phyloP scores from a whole-genome alignment of 2,888 invertebrate species.

The Podotricha telesiphe region DNA sequence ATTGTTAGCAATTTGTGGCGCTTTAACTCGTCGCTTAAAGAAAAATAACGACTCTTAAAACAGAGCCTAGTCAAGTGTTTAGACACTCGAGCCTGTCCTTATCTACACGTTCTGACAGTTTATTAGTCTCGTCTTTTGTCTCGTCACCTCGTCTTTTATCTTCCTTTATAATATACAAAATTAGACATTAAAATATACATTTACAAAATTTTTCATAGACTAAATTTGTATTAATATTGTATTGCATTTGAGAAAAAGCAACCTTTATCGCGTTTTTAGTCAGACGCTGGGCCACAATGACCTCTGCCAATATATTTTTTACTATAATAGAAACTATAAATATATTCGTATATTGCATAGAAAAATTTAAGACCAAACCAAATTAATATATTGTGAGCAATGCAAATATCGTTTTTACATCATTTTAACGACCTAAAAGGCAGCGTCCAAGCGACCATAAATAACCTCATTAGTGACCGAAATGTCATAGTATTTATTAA shows the following conservation, averaged over 20 bases:
- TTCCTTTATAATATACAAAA: background rate
- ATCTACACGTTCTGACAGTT: constrained; percentile 11
- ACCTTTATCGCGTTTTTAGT: too few relatives aligned
- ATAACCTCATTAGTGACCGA: constrained; percentile 24
- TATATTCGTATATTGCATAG: background rate
- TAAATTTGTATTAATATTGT: too few relatives aligned
- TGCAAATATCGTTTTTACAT: constrained; percentile 19
- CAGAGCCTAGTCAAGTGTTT: constrained; percentile 13
- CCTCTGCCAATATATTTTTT: too few relatives aligned
- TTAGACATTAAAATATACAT: too few relatives aligned
- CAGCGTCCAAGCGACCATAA: constrained; percentile 4
- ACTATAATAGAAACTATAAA: background rate
- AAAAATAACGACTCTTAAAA: background rate
- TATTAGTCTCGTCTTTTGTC: background rate
- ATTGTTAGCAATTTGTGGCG: background rate
- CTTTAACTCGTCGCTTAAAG: background rate
- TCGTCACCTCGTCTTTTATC: background rate
- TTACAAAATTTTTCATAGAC: too few relatives aligned
- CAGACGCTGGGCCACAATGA: too few relatives aligned
- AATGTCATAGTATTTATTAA: constrained; percentile 17
- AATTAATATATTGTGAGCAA: background rate
- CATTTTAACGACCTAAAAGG: background rate
- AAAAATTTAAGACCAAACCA: constrained; percentile 1
- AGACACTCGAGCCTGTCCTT: constrained; percentile 16
- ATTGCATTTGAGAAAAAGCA: too few relatives aligned